These are phyloP conservation scores for Chironomus tepperi DNA, from an alignment of 1,140 invertebrate genomes.

Conservation along the genomic window DNA sequence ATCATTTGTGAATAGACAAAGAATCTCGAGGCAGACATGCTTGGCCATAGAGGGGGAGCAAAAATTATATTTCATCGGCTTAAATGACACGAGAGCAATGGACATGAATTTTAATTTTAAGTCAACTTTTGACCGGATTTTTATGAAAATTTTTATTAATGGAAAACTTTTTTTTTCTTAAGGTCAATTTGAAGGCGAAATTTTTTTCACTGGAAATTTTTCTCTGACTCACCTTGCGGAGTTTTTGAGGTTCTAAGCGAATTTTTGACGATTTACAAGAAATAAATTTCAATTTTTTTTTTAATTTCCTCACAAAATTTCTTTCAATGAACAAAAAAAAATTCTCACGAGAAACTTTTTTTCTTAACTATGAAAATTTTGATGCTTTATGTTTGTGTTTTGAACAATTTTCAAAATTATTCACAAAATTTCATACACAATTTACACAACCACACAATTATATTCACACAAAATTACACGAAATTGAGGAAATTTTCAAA, in stretches of 20 bases:
- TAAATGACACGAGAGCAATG: too few relatives aligned
- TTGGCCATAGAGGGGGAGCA: too few relatives aligned
- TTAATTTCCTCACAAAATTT: background rate
- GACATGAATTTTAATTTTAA: too few relatives aligned
- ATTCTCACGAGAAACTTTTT: background rate
- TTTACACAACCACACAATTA: background rate
- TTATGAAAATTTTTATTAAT: too few relatives aligned
- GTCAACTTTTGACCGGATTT: too few relatives aligned
- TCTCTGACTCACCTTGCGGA: background rate
- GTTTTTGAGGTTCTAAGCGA: background rate
- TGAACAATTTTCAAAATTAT: background rate
- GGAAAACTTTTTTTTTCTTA: background rate
- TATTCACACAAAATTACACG: too few relatives aligned
- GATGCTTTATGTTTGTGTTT: background rate
- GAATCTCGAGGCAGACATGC: too few relatives aligned
- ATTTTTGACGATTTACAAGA: too few relatives aligned
- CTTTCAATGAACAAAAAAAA: background rate
- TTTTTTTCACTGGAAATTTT: background rate
- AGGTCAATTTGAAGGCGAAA: background rate
- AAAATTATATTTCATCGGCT: too few relatives aligned
- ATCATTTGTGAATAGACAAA: too few relatives aligned
- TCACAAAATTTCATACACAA: background rate
- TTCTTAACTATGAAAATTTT: background rate
- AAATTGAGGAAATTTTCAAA: background rate
- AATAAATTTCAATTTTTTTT: background rate